Evolutionary conservation across 2,113 vertebrate species (phyloP), one percentile per base, ranked within the genome.

Genomic region (Sphyrna mokarran): DNA sequence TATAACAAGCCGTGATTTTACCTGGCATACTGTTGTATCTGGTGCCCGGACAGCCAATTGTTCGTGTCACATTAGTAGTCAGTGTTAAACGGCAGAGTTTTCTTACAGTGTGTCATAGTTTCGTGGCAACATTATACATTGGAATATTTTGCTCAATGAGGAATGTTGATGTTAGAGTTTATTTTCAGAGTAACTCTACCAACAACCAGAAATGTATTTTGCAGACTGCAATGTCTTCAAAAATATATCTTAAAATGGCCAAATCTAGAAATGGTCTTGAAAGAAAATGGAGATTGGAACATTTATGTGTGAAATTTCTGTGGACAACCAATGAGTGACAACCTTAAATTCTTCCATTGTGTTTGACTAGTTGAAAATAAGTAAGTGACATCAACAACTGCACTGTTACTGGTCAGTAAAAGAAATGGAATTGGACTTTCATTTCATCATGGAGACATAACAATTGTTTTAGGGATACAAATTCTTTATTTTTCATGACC

Each of bases 121-220:
- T 11, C 37, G n/a, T 95, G 13, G 26, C 37, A 95, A 94, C 63
- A 68, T 94, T 70, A 43, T 23, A 29, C 68, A 95, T 1, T 72
- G 40, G 94, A 72, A 29, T 72, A 72, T 69, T 95, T 95, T 95
- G 29, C 26, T 95, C 94, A 95, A 68, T 20, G 43, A 72, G 33
- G 43, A 48, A 95, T 95, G 68, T 14, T 1, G 6, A 70, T 95
- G 43, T 26, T 40, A 72, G 61, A 33, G 54, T 54, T 33, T 48
- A 72, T 72, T 72, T 95, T 95, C 93, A 23, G 70, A 72, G 70
- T 72, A 72, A 72, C 70, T 29, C 70, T 26, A 26, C 7, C 26
- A 76, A 33, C 7, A 33, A 76, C 26, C 8, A 10, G 72, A 76
- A 76, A 76, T 76, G 26, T 29, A 76, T 9, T 76, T 76, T 76